Percentiles rank a stretch among this genome's conserved stretches.
Conservation (phyloP, 2,113 vertebrate species). For the Tor tambroides region DNA sequence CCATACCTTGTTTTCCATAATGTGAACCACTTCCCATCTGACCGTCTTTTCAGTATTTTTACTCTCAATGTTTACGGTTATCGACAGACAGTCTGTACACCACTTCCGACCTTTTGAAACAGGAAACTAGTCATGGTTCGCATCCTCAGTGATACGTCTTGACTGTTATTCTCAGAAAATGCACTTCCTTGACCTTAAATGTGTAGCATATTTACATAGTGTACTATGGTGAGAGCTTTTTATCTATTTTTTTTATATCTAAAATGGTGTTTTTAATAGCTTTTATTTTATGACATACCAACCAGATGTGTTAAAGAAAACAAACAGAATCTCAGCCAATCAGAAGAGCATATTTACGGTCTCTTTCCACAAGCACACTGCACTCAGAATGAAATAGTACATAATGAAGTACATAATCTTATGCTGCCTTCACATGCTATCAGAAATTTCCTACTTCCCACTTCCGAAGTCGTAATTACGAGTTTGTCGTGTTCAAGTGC, state of each 20-base stretch:
- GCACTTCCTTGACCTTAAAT: constrained; percentile 3
- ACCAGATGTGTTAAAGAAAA: too few species aligned
- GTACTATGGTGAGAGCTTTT: neutral
- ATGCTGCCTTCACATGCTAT: too few species aligned
- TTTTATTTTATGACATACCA: too few species aligned
- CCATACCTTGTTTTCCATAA: constrained; percentile 20
- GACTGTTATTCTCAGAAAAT: neutral
- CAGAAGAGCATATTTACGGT: too few species aligned
- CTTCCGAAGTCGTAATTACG: too few species aligned
- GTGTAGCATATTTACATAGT: neutral
- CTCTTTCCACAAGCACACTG: too few species aligned
- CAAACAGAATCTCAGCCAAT: too few species aligned
- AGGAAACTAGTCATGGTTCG: neutral
- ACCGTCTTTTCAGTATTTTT: neutral
- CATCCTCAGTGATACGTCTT: neutral
- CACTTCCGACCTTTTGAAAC: neutral
- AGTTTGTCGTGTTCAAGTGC: too few species aligned
- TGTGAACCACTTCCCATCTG: neutral
- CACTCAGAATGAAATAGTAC: too few species aligned
- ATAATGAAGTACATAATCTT: too few species aligned
- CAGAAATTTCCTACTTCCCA: too few species aligned
- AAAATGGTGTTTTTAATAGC: neutral
- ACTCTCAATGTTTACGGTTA: neutral
- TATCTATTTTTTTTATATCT: neutral
- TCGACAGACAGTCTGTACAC: neutral